A percentile compares a stretch with the other conserved stretches of the same genome.
Conservation (phyloP, 1,140 invertebrate species). For the Nebria ingens region DNA sequence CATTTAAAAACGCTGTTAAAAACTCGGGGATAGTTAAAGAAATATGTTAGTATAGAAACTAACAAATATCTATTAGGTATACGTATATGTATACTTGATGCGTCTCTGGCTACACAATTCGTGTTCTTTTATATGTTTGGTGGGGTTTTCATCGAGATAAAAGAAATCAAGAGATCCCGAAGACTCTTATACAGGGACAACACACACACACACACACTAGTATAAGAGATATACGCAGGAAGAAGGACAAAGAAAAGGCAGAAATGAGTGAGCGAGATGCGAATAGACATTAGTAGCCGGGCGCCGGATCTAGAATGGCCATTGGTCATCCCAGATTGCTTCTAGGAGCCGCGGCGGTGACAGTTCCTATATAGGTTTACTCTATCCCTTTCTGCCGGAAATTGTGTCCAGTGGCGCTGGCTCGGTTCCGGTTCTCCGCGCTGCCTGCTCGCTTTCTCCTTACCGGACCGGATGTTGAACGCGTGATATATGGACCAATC, state of each 20-base stretch:
- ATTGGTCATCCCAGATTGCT: constrained; percentile 29
- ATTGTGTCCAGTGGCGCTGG: constrained; percentile 27
- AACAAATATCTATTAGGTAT: too few relatives aligned
- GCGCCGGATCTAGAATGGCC: constrained; percentile 22
- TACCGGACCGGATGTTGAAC: constrained; percentile 12
- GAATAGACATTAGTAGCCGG: constrained; percentile 17
- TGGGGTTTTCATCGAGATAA: too few relatives aligned
- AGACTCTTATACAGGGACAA: too few relatives aligned
- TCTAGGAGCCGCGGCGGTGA: constrained; percentile 22
- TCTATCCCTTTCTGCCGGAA: constrained; percentile 19
- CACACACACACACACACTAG: too few relatives aligned
- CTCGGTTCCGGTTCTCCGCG: constrained; percentile 22
- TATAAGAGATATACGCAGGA: too few relatives aligned
- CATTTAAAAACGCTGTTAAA: too few relatives aligned
- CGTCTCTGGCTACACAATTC: too few relatives aligned
- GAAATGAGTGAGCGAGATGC: constrained; percentile 14
- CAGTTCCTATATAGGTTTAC: constrained; percentile 20
- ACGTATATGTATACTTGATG: too few relatives aligned
- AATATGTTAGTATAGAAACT: too few relatives aligned
- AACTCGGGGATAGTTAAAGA: too few relatives aligned
- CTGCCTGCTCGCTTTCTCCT: too few relatives aligned
- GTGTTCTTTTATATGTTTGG: too few relatives aligned
- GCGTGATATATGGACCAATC: constrained; percentile 9
- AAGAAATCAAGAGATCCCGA: constrained; percentile 6
- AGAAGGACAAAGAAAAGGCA: neutral